These are phyloP conservation scores for Phaonia tiefii DNA, from an alignment of 2,888 invertebrate species.

Conservation along the genomic window DNA sequence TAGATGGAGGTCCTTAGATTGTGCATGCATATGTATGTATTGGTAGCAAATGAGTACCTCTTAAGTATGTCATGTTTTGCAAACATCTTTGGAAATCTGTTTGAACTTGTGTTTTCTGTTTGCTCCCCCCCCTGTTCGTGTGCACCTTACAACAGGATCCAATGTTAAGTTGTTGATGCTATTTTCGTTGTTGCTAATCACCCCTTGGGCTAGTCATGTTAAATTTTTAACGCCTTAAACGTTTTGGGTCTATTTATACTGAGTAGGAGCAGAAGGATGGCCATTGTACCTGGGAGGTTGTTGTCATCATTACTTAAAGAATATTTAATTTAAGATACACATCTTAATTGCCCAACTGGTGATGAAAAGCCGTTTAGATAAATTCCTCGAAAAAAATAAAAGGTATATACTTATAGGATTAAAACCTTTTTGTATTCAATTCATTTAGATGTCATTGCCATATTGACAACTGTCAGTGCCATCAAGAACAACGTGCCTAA, in stretches of 20 bases:
- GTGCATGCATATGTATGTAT: neutral
- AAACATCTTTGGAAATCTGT: slow-evolving; percentile 13
- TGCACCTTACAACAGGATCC: neutral
- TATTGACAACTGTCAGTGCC: no score
- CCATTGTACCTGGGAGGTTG: neutral
- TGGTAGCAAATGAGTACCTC: slow-evolving; percentile 7
- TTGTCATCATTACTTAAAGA: slow-evolving; percentile 64
- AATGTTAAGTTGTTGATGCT: neutral
- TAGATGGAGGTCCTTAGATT: neutral
- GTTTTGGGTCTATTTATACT: neutral
- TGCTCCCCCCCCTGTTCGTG: neutral
- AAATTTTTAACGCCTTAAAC: neutral
- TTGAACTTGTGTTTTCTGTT: neutral
- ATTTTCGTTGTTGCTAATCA: slow-evolving; percentile 5
- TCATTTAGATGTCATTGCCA: no score
- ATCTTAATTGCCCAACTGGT: slow-evolving; percentile 71
- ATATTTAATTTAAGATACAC: slow-evolving; percentile 74
- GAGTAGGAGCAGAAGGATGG: neutral
- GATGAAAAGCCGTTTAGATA: neutral
- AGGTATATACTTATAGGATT: no score
- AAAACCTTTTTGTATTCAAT: no score
- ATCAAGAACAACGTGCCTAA: no score
- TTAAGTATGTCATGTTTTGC: slow-evolving; percentile 5
- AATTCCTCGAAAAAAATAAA: no score
- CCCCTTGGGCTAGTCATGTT: neutral